Percentiles rank a stretch among this genome's conserved stretches.
These are phyloP conservation scores for Eucriotettix oculatus DNA, from an alignment of 2,888 invertebrate species.

Conservation along the genomic window DNA sequence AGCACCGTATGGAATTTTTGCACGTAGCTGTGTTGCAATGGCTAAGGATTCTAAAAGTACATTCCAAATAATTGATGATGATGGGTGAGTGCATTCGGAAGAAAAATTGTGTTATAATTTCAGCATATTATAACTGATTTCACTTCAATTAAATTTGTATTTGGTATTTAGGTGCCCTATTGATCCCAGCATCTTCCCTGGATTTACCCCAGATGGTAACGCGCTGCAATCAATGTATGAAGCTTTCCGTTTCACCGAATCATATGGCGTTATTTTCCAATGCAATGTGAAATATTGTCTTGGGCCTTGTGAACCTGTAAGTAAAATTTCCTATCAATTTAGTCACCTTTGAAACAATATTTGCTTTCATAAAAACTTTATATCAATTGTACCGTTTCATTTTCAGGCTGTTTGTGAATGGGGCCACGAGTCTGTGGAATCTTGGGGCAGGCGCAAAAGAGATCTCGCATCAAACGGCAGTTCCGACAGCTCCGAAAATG, in stretches of 20 bases:
- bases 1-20: constrained; percentile 93
- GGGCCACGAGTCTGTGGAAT: constrained; percentile 78
- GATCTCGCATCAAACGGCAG: constrained; percentile 32
- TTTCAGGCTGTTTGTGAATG: constrained; percentile 74
- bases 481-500: constrained; percentile 40
- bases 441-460: constrained; percentile 81
- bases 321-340: constrained; percentile 18
- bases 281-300: constrained; percentile 93
- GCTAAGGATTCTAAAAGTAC: constrained; percentile 92
- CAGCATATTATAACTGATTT: neutral
- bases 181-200: constrained; percentile 85
- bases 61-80: constrained; percentile 90
- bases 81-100: constrained; percentile 42
- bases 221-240: constrained; percentile 83
- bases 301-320: constrained; percentile 83
- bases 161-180: constrained; percentile 55
- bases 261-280: constrained; percentile 92
- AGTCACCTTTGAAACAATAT: neutral
- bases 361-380: neutral
- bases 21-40: constrained; percentile 91
- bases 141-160: neutral
- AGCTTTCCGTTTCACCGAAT: constrained; percentile 90
- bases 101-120: neutral
- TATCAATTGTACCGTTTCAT: neutral
- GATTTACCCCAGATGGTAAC: constrained; percentile 78